Percentiles rank a stretch among this genome's conserved stretches.
Evolutionary conservation across 2,113 vertebrate species (phyloP).

Genomic region (Muntiacus muntjak): DNA sequence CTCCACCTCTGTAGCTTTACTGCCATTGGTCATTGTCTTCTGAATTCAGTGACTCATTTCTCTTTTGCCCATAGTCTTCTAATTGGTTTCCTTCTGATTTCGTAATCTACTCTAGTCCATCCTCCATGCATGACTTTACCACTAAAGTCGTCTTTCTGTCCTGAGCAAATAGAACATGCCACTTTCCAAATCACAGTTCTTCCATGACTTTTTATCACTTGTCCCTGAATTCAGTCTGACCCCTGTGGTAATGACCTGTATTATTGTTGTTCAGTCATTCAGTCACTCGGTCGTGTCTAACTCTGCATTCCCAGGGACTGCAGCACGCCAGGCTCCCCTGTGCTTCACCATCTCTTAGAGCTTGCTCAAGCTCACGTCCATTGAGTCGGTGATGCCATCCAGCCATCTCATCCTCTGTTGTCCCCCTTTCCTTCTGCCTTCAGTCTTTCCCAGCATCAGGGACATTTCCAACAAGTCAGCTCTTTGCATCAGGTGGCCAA

Average conservation of each 20-base stretch:
- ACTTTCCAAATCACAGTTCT: background rate
- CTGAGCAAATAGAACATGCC: background rate
- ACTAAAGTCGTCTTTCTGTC: background rate
- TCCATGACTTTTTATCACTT: background rate
- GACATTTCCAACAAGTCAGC: background rate
- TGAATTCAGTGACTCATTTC: background rate
- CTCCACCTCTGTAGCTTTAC: background rate
- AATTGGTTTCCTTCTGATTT: background rate
- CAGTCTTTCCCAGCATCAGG: background rate
- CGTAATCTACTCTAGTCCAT: background rate
- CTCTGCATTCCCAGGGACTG: background rate
- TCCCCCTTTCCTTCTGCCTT: background rate
- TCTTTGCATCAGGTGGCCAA: background rate
- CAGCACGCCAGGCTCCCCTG: background rate
- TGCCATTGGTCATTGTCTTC: background rate
- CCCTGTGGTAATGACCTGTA: background rate
- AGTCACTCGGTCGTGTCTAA: background rate
- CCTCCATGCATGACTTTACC: background rate
- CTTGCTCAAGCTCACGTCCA: background rate
- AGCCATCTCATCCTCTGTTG: background rate
- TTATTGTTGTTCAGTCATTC: background rate
- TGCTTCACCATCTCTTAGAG: background rate
- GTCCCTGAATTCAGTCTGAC: background rate
- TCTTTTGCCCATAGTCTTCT: background rate
- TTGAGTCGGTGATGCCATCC: background rate